Evolutionary conservation across 2,888 invertebrate genomes (phyloP).

Genomic region (Luperina nickerlii): DNA sequence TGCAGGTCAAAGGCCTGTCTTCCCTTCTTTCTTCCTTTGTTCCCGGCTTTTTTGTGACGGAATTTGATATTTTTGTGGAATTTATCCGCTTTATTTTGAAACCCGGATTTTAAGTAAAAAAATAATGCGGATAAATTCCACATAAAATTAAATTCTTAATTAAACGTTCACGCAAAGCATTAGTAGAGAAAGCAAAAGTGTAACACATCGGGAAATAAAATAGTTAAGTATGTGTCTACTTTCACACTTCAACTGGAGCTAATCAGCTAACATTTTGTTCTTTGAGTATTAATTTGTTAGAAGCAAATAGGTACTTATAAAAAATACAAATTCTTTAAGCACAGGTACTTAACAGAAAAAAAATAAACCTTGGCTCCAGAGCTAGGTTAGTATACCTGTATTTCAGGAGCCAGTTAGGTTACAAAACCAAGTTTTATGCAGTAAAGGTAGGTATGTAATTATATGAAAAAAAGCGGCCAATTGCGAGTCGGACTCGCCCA

Average conservation of each 20-base stretch:
- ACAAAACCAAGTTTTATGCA: too few relatives aligned
- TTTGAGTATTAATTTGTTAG: neutral
- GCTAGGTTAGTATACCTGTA: too few relatives aligned
- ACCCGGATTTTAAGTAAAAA: neutral
- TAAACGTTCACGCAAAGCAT: neutral
- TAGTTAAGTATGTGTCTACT: neutral
- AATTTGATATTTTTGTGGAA: neutral
- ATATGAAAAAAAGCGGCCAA: too few relatives aligned
- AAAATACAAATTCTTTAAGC: too few relatives aligned
- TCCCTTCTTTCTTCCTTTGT: neutral
- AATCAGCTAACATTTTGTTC: neutral
- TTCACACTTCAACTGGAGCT: slow-evolving; percentile 13
- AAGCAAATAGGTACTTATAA: too few relatives aligned
- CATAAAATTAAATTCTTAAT: neutral
- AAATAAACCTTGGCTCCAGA: too few relatives aligned
- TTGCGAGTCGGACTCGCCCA: too few relatives aligned
- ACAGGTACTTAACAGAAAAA: too few relatives aligned
- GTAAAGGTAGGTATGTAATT: too few relatives aligned
- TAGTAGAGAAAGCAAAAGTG: slow-evolving; percentile 16
- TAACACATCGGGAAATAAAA: slow-evolving; percentile 10
- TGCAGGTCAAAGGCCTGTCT: neutral
- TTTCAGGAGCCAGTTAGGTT: too few relatives aligned
- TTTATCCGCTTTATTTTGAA: neutral
- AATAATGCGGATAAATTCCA: neutral
- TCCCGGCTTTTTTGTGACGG: neutral